phyloP scores from a whole-genome alignment of 2,113 vertebrate species.

The Ivindomyrus marchei region DNA sequence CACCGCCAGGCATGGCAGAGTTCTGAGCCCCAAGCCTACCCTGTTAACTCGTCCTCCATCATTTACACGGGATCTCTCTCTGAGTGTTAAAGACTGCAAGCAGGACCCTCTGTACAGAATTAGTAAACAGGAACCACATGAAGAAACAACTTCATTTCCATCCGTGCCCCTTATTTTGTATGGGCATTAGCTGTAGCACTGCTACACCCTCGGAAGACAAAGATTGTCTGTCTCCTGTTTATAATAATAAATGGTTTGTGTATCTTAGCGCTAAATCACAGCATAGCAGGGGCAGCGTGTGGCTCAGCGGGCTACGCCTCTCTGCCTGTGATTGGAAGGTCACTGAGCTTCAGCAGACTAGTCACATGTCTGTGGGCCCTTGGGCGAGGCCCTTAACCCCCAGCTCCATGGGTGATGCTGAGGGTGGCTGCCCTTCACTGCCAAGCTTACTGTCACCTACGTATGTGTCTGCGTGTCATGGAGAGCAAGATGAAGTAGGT shows the following conservation, averaged over 20 bases:
- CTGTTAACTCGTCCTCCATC: neutral
- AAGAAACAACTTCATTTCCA: neutral
- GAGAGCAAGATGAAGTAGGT: neutral
- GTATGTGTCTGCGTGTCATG: neutral
- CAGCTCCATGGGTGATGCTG: neutral
- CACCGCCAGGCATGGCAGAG: neutral
- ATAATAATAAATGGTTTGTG: neutral
- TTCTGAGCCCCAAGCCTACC: neutral
- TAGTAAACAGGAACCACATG: neutral
- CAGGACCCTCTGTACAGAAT: neutral
- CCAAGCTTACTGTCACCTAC: neutral
- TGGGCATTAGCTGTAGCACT: neutral
- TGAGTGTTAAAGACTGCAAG: neutral
- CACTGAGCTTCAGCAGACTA: neutral
- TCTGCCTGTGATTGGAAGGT: neutral
- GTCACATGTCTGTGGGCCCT: neutral
- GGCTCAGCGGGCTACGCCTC: neutral
- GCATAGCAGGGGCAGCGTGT: neutral
- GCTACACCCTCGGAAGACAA: neutral
- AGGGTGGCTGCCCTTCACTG: neutral
- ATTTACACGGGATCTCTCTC: neutral
- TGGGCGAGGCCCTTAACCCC: neutral
- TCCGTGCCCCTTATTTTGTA: neutral
- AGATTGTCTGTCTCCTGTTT: neutral
- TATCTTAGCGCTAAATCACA: neutral